Percentiles rank a stretch among this genome's conserved stretches.
These are phyloP conservation scores for Percopsis transmontana DNA, from an alignment of 2,113 vertebrate genomes.

Conservation along the genomic window DNA sequence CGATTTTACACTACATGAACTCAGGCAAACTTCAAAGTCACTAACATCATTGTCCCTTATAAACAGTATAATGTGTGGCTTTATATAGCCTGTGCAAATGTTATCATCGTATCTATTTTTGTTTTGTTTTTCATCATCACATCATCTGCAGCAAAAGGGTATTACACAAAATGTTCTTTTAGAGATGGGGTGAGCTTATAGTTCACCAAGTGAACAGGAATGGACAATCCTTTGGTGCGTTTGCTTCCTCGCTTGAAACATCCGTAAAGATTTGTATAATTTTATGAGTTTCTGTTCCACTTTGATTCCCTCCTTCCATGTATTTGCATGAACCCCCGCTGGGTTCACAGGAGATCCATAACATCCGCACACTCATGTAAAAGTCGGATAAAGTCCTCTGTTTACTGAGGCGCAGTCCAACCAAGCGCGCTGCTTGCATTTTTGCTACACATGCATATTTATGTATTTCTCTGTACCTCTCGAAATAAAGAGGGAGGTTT, in stretches of 20 bases:
- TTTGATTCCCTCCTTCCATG: not conserved
- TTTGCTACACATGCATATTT: not conserved
- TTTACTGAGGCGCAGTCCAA: too few relatives aligned
- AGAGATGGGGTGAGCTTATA: too few relatives aligned
- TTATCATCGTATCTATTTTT: too few relatives aligned
- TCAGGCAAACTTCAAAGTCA: not conserved
- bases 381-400: too few relatives aligned
- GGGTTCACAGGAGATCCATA: not conserved
- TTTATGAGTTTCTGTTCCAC: not conserved
- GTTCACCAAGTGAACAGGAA: too few relatives aligned
- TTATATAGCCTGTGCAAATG: too few relatives aligned
- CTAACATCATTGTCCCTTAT: not conserved
- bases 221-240: not conserved
- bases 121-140: too few relatives aligned
- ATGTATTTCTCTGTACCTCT: not conserved
- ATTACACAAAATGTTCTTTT: too few relatives aligned
- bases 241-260: not conserved
- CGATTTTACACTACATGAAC: conserved; percentile 23
- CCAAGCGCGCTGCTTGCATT: not conserved
- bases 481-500: not conserved
- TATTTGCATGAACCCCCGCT: not conserved
- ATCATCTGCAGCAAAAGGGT: too few relatives aligned
- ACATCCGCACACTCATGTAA: not conserved
- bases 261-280: not conserved
- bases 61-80: too few relatives aligned